Base-by-base conservation (phyloP, 2,113 vertebrate species). In the Actinemys pallida region DNA sequence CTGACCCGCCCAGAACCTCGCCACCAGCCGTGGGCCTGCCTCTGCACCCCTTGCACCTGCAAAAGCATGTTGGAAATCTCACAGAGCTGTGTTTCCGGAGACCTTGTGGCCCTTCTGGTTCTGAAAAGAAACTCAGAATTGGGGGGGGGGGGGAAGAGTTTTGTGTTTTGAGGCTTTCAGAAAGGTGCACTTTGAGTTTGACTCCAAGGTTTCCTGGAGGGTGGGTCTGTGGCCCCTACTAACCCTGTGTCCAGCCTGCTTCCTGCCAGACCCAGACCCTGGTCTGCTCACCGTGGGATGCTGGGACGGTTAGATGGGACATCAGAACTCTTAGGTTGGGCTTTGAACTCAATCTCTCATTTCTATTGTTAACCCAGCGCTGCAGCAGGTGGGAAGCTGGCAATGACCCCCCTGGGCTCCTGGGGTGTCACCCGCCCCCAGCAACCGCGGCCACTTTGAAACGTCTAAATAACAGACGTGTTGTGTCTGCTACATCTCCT, bases 11-110 rank as follows among this genome's bases (percentile, higher is more conserved):
- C 69, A 72, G 35, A 75, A 75, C 39, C 13, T 42, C 69, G 6
- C 11, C 75, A 10, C 65, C n/a, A n/a, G n/a, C 35, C 5, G 1
- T 42, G 22, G n/a, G 2, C 12, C 12, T 24, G 5, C 10, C 42
- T 47, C 42, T 27, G 24, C 4, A 45, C 42, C 42, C 1, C 6
- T 45, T 47, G 75, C 9, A 27, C 13, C 42, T 47, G 75, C 42
- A 42, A 29, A 45, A 4, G 6, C 24, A 2, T 78, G 65, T 39
- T n/a, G n/a, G 65, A 20, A 39, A 72, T 39, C 16, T 72, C n/a
- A 22, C 16, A 39, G 65, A 72, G 19, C 35, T 19, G 5, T 10
- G 19, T 19, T n/a, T 20, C 35, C 35, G 20, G 65, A 10, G 65
- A n/a, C 65, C 5, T 39, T 72, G 39, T 39, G 62, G 12, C 35